phyloP scores from a whole-genome alignment of 2,888 invertebrate genomes.

The Athalia cordata region DNA sequence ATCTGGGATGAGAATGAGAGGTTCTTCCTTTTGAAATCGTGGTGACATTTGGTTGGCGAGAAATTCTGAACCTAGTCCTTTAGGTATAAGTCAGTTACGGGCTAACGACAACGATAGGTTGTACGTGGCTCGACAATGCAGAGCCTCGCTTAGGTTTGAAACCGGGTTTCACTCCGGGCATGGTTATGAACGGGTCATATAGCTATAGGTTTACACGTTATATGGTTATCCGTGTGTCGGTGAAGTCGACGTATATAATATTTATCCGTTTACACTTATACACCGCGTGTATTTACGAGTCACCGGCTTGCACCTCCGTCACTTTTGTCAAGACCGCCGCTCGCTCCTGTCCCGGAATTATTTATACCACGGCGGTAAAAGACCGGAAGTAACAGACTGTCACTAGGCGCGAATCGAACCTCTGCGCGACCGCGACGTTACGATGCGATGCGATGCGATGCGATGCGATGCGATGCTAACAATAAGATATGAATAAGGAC shows the following conservation, averaged over 20 bases:
- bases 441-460: background rate
- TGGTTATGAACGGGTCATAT: constrained; percentile 30
- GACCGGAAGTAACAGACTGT: constrained; percentile 45
- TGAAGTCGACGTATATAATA: background rate
- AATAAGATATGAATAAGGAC: constrained; percentile 40
- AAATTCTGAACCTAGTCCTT: constrained; percentile 9
- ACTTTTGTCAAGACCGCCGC: constrained; percentile 40
- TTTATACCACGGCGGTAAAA: constrained; percentile 40
- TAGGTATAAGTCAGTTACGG: constrained; percentile 39
- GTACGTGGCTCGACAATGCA: constrained; percentile 71
- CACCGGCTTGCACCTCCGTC: constrained; percentile 41
- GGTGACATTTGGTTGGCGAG: constrained; percentile 44
- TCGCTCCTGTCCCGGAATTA: constrained; percentile 37
- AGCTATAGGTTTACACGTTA: background rate
- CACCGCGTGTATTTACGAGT: constrained; percentile 34
- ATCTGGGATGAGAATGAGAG: constrained; percentile 1
- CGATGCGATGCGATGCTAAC: constrained; percentile 1
- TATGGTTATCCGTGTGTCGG: background rate
- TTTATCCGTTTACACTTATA: background rate
- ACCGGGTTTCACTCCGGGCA: constrained; percentile 5
- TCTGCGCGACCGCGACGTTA: constrained; percentile 20
- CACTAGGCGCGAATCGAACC: constrained; percentile 40
- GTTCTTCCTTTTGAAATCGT: constrained; percentile 23
- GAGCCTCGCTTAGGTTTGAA: constrained; percentile 61
- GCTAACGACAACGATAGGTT: constrained; percentile 63